These are phyloP conservation scores for Bombus confusus DNA, from an alignment of 1,140 invertebrate genomes.

Conservation along the genomic window DNA sequence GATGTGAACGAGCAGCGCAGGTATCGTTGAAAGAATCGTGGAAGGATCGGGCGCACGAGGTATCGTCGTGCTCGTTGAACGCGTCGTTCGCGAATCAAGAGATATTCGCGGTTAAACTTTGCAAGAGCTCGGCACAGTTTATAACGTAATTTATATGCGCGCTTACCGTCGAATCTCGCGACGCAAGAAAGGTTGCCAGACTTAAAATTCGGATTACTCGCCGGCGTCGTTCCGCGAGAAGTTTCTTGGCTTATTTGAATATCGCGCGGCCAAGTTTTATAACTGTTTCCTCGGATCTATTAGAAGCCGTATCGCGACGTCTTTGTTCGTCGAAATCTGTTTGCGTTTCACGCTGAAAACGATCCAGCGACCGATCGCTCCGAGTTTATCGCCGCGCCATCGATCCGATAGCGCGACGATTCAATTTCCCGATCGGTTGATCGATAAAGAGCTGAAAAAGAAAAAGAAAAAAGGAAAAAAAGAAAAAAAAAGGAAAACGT, in stretches of 20 bases:
- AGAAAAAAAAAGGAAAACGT: background rate
- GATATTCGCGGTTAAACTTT: background rate
- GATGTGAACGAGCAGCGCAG: too few relatives aligned
- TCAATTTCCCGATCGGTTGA: background rate
- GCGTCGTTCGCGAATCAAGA: background rate
- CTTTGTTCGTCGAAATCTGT: background rate
- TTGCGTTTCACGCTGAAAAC: background rate
- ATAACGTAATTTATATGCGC: slow-evolving; percentile 40
- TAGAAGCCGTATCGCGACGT: background rate
- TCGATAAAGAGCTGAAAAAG: background rate
- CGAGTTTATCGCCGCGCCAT: too few relatives aligned
- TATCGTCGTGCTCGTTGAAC: too few relatives aligned
- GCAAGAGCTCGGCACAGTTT: background rate
- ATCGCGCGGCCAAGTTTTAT: slow-evolving; percentile 33
- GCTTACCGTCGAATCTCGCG: slow-evolving; percentile 21
- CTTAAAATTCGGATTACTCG: slow-evolving; percentile 39
- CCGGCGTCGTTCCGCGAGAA: slow-evolving; percentile 7
- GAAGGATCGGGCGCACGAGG: too few relatives aligned
- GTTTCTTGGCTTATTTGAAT: slow-evolving; percentile 35
- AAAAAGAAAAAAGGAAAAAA: accelerated
- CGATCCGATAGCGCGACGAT: too few relatives aligned
- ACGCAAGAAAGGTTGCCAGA: slow-evolving; percentile 9
- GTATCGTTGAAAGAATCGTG: too few relatives aligned
- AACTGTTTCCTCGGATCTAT: slow-evolving; percentile 9
- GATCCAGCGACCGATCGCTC: too few relatives aligned